Evolutionary conservation across 2,888 invertebrate species (phyloP).

Genomic region (Agriopis marginaria): DNA sequence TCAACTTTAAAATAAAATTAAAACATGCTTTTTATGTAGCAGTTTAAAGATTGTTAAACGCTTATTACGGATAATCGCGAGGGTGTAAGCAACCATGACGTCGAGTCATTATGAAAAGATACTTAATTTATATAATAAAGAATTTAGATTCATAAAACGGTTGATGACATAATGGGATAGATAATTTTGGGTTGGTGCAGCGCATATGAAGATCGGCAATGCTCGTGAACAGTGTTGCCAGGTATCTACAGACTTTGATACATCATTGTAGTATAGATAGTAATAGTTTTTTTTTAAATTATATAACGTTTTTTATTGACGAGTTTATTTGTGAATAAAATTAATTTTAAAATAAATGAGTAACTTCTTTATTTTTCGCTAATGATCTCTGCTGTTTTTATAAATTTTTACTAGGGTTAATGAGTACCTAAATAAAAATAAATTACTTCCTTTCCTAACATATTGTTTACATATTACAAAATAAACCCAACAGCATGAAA

Average conservation of each 20-base stretch:
- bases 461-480: background rate
- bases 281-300: too few species aligned
- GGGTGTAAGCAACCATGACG: conserved; percentile 76
- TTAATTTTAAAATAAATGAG: too few species aligned
- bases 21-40: conserved; percentile 30
- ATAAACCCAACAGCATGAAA: background rate
- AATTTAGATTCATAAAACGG: conserved; percentile 81
- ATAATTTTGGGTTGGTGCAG: conserved; percentile 78
- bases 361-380: too few species aligned
- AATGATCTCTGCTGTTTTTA: too few species aligned
- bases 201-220: conserved; percentile 73
- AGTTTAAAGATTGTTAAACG: conserved; percentile 65
- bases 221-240: conserved; percentile 61
- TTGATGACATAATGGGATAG: conserved; percentile 83
- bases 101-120: conserved; percentile 70
- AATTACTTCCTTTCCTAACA: background rate
- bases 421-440: background rate
- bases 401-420: too few species aligned
- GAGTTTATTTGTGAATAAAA: too few species aligned
- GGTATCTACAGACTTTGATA: background rate
- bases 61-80: conserved; percentile 76
- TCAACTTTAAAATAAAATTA: background rate
- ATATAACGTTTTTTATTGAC: too few species aligned
- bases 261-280: background rate
- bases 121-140: conserved; percentile 78